Conservation (phyloP, 2,797 vertebrate genomes). For the Siniperca undulata region DNA sequence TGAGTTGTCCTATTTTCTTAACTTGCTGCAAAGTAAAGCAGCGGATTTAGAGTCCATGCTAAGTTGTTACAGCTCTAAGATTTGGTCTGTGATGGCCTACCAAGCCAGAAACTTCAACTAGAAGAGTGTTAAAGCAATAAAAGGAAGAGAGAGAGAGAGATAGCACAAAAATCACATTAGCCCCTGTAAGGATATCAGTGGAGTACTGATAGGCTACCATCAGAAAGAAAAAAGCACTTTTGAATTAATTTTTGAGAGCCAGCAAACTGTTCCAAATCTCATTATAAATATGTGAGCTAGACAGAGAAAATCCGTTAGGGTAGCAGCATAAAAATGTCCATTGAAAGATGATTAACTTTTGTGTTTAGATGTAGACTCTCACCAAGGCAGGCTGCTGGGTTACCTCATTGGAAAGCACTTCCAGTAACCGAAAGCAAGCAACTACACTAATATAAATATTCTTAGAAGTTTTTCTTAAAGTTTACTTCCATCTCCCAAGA, state of each 20-base stretch:
- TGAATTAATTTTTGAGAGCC: not conserved
- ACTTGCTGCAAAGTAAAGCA: constrained; percentile 38
- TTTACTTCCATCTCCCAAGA: not conserved
- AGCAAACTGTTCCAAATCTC: not conserved
- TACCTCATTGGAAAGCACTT: constrained; percentile 9
- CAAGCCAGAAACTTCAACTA: not conserved
- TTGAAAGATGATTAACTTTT: constrained; percentile 60
- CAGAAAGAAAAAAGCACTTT: not conserved
- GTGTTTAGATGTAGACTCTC: constrained; percentile 32
- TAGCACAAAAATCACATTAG: constrained; percentile 12
- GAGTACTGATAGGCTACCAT: not conserved
- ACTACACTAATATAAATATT: not conserved
- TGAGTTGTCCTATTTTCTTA: constrained; percentile 36
- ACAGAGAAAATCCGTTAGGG: constrained; percentile 28
- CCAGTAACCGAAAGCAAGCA: constrained; percentile 5
- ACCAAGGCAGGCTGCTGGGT: constrained; percentile 30
- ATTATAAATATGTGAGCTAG: constrained; percentile 22
- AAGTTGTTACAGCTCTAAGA: constrained; percentile 14
- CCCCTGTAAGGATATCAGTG: not conserved
- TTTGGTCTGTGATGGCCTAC: not conserved
- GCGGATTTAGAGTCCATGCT: constrained; percentile 9
- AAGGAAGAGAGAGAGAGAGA: not conserved
- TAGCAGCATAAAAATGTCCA: constrained; percentile 35
- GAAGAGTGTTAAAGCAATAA: not conserved
- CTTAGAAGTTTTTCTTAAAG: too few relatives aligned